These are phyloP conservation scores for Vanessa cardui DNA, from an alignment of 2,888 invertebrate species.

Conservation along the genomic window DNA sequence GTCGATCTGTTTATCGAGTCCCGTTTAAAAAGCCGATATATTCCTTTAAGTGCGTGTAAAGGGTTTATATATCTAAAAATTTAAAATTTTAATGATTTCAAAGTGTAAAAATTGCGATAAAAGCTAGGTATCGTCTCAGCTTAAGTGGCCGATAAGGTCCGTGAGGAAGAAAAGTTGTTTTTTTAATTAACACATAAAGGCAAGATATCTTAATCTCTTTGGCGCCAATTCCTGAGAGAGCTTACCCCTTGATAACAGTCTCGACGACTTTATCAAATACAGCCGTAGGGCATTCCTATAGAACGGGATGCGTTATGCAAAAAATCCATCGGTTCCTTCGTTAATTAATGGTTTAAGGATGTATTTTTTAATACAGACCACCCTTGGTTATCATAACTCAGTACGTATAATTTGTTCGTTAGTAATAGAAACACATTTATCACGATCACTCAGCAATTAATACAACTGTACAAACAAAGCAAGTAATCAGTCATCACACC, in stretches of 20 bases:
- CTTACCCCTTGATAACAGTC: constrained; percentile 73
- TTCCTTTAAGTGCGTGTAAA: constrained; percentile 30
- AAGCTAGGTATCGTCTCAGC: constrained; percentile 62
- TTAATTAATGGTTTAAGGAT: constrained; percentile 61
- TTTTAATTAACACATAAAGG: constrained; percentile 80
- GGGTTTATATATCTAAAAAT: constrained; percentile 37
- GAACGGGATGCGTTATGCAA: constrained; percentile 68
- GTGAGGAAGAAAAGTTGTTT: constrained; percentile 67
- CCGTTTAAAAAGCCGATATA: constrained; percentile 29
- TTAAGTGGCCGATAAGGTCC: constrained; percentile 75
- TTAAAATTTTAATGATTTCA: constrained; percentile 64
- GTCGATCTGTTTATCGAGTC: constrained; percentile 32
- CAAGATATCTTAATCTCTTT: constrained; percentile 77
- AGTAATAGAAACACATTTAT: not conserved
- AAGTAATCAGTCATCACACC: too few relatives aligned
- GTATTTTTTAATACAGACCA: constrained; percentile 60
- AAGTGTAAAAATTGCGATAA: constrained; percentile 77
- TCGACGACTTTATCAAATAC: constrained; percentile 70
- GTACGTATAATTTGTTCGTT: not conserved
- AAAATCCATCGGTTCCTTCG: constrained; percentile 61
- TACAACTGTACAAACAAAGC: too few relatives aligned
- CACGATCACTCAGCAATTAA: not conserved
- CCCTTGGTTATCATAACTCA: constrained; percentile 47
- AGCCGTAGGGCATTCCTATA: constrained; percentile 62
- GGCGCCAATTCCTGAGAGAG: constrained; percentile 79